Evolutionary conservation across 1,140 invertebrate species (phyloP).

Genomic region (Drosophila lacteicornis): DNA sequence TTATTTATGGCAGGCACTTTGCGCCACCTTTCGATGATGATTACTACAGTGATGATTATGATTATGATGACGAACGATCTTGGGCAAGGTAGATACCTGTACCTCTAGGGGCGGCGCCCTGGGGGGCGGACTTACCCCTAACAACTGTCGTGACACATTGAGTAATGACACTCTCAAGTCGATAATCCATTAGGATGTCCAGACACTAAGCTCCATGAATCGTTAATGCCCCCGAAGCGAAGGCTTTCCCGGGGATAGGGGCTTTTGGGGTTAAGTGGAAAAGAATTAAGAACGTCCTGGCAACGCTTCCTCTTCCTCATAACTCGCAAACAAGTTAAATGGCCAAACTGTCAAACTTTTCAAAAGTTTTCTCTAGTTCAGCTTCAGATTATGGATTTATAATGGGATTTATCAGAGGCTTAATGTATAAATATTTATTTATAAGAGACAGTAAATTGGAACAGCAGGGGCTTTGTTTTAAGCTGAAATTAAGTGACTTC

Average conservation of each 20-base stretch:
- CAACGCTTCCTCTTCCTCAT: background rate
- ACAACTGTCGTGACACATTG: slow-evolving; percentile 65
- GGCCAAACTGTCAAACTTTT: slow-evolving; percentile 31
- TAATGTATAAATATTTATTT: background rate
- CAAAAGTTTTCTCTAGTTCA: background rate
- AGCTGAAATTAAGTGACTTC: too few relatives aligned
- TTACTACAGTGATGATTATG: slow-evolving; percentile 10
- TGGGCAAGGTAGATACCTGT: background rate
- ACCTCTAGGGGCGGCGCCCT: background rate
- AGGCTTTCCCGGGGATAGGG: background rate
- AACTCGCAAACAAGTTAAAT: slow-evolving; percentile 16
- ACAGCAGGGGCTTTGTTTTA: too few relatives aligned
- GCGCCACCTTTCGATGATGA: slow-evolving; percentile 39
- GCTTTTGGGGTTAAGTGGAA: slow-evolving; percentile 6
- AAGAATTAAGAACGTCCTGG: slow-evolving; percentile 11
- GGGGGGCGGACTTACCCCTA: background rate
- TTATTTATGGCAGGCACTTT: slow-evolving; percentile 67
- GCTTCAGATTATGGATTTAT: background rate
- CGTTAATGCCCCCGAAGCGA: slow-evolving; percentile 28
- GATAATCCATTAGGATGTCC: slow-evolving; percentile 57
- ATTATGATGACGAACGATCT: slow-evolving; percentile 39
- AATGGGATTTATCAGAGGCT: background rate
- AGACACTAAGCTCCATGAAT: slow-evolving; percentile 54
- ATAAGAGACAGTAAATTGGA: too few relatives aligned
- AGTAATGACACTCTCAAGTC: slow-evolving; percentile 68